phyloP scores from a whole-genome alignment of 2,113 vertebrate species.

The Xyrauchen texanus region DNA sequence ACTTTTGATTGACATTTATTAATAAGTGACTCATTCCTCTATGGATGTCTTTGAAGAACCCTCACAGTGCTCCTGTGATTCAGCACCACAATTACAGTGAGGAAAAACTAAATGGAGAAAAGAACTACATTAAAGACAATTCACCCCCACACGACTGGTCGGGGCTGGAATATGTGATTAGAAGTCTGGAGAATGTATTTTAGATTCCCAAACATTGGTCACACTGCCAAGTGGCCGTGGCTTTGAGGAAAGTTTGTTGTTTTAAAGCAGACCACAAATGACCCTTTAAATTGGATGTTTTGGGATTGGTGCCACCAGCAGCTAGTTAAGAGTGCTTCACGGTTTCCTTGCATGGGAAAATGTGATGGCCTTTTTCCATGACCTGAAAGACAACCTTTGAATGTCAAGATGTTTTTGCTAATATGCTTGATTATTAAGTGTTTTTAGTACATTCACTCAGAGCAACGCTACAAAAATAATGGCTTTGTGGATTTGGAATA shows the following conservation, averaged over 20 bases:
- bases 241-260: constrained; percentile 47
- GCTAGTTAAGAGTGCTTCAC: constrained; percentile 22
- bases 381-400: constrained; percentile 35
- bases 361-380: constrained; percentile 22
- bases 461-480: constrained; percentile 20
- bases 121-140: constrained; percentile 26
- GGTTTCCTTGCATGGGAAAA: constrained; percentile 11
- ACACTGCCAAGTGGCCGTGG: constrained; percentile 27
- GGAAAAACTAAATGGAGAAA: not conserved
- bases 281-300: constrained; percentile 46
- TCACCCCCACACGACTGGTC: constrained; percentile 17
- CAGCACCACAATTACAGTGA: constrained; percentile 10
- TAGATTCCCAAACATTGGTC: constrained; percentile 21
- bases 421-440: constrained; percentile 28
- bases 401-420: constrained; percentile 35
- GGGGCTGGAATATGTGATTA: constrained; percentile 8
- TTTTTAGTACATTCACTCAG: constrained; percentile 15
- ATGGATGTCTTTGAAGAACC: not conserved
- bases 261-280: constrained; percentile 45
- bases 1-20: no score
- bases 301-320: constrained; percentile 40
- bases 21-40: no score
- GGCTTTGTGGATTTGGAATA: constrained; percentile 33
- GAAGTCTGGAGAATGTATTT: constrained; percentile 34
- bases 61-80: constrained; percentile 7